Base-by-base conservation (phyloP, 2,797 vertebrate genomes). In the Sandelia bainsii region DNA sequence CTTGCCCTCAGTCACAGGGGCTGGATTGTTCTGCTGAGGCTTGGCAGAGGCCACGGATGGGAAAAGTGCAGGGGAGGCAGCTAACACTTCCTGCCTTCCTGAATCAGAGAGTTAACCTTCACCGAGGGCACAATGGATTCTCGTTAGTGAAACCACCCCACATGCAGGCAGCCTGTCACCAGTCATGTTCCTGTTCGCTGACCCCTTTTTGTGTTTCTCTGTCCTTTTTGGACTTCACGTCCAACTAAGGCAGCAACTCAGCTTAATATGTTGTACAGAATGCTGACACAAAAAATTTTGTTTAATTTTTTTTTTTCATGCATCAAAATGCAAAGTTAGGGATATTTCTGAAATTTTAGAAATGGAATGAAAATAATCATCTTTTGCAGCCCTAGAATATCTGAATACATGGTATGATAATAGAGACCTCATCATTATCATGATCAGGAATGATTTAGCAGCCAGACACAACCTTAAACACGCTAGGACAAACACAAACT, bases 1-100 rank as follows among this genome's bases (percentile, higher is more conserved):
- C 83, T 65, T 52, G 64, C 79, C 59, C 79, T 77, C 81, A 80
- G 89, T 91, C 89, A 92, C 91, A 91, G 84, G 87, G 87, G 44
- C 82, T 73, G 82, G 83, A 92, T 94, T 93, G 92, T 92, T 93
- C 87, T 85, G 82, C 78, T 63, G 82, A 84, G 76, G 88, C 84
- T 91, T 92, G 92, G 92, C 92, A 91, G 80, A 89, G 90, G 87
- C 82, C 85, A 19, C 70, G 83, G 88, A 90, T 91, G 89, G 89
- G 91, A 93, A 93, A 90, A 91, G 89, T 91, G 88, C 83, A 91
- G 89, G 90, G 89, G 87, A 91, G 89, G 91, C 90, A 87, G 88
- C 90, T 79, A 88, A 90, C 87, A 88, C 89, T 93, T 91, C 92
- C 92, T 93, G 91, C 87, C 87, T 84, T 77, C 86, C 85, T 77